Evolutionary conservation across 92 coral and sea anemone genomes (phyloP), one percentile per base, ranked within the genome.

Genomic region (Parazoanthus darwini): DNA sequence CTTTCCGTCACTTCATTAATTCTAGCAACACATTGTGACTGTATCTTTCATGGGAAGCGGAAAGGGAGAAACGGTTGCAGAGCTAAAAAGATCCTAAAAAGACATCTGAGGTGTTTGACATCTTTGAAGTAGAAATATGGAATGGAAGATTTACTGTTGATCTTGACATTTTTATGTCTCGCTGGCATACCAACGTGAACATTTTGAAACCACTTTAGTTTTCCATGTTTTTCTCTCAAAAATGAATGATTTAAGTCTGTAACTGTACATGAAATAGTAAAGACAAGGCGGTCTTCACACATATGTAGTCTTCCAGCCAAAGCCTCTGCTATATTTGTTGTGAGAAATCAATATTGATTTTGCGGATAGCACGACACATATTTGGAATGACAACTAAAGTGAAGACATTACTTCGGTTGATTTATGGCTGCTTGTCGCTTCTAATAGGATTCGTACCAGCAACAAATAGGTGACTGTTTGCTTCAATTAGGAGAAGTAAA

Each of bases 1-100:
- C 74, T 71, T 84, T 44, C 87, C 87, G 87, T 35, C 79, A 84
- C 87, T 84, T 84, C 79, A 84, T 84, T 71, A 71, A 84, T 84
- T 83, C 74, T 71, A 84, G 25, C 68, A 43, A 71, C 80, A 33
- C 7, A 35, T 50, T 70, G 23, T 67, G 86, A 39, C 86, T 82
- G 67, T 22, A 71, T 46, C 77, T 83, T 84, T 44, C 48, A 54
- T 36, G n/a, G 43, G 39, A 83, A 83, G 43, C 77, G 78, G 39
- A 43, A 83, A 83, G 43, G 59, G 42, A 67, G 26, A 22, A 48
- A 29, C 33, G 25, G 42, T 2, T 43, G 46, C 26, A 26, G 35
- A 39, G 51, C 48, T 39, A 44, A 37, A 46, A 42, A 20, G 20
- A 84, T 5, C 25, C 18, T 22, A 9, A 29, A 16, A 76, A 50